These are phyloP conservation scores for Altica lythri DNA, from an alignment of 2,888 invertebrate species.

Conservation along the genomic window DNA sequence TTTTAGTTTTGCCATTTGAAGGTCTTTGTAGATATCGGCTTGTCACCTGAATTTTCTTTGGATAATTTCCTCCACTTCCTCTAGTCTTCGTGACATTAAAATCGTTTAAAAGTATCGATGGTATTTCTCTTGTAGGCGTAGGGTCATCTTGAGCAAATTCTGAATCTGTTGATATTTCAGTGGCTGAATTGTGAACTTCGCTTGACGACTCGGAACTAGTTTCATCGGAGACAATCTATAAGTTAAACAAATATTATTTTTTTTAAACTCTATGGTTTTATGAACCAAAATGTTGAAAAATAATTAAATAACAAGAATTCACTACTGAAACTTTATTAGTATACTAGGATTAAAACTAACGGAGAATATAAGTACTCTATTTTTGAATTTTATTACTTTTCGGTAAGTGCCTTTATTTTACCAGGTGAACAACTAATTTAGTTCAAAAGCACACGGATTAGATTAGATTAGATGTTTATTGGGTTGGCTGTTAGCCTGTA, in stretches of 20 bases:
- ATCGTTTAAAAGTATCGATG: constrained; percentile 77
- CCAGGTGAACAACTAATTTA: too few relatives aligned
- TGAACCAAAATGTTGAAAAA: too few relatives aligned
- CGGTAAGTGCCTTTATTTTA: too few relatives aligned
- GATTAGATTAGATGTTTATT: too few relatives aligned
- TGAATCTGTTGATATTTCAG: constrained; percentile 91
- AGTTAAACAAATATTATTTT: constrained; percentile 25
- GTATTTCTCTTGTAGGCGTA: constrained; percentile 73
- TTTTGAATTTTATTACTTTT: too few relatives aligned
- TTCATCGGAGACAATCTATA: constrained; percentile 70
- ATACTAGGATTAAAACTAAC: too few relatives aligned
- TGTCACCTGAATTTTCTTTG: constrained; percentile 68
- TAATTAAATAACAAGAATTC: too few relatives aligned
- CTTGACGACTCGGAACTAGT: constrained; percentile 69
- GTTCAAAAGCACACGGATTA: too few relatives aligned
- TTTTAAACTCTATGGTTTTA: too few relatives aligned
- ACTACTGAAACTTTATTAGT: too few relatives aligned
- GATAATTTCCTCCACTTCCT: constrained; percentile 52
- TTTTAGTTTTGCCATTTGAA: constrained; percentile 50
- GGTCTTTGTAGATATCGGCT: constrained; percentile 58
- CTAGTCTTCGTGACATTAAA: constrained; percentile 62
- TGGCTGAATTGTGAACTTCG: constrained; percentile 81
- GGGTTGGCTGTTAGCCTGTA: too few relatives aligned
- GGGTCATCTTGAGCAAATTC: constrained; percentile 85
- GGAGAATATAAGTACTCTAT: too few relatives aligned